Evolutionary conservation across 2,888 invertebrate genomes (phyloP), one percentile per base, ranked within the genome.

Genomic region (Eristalinus sepulchralis): DNA sequence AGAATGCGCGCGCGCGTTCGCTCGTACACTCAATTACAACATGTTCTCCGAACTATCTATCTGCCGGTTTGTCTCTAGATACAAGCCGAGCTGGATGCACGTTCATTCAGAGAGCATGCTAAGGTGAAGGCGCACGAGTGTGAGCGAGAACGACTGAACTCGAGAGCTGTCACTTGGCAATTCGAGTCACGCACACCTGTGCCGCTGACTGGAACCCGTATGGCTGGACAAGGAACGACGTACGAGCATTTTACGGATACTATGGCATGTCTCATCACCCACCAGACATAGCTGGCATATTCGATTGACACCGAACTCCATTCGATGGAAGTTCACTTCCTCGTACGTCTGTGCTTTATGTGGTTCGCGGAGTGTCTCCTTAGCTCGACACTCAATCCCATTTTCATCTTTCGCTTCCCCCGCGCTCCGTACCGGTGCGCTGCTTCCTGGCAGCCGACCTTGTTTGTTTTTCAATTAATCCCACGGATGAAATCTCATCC

Each of bases 281-380:
- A 66, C 75, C 82, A 86, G 77, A 78, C 82, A 84, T 71, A 66
- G 60, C 68, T 85, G 81, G 82, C 85, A 82, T 70, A 78, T 83
- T 66, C 86, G 86, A 86, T 86, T 82, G 86, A 86, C 86, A 86
- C 73, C 75, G 17, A 86, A 82, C 70, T 82, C 53, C 47, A 53
- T 78, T 78, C 86, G 62, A 75, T 86, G 83, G 86, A 86, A 86
- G 86, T 78, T 75, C 78, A 86, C 86, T 86, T 86, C 86, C 86
- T 82, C 83, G 78, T 83, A 83, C 47, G 63, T 27, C 24, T 11
- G 22, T 17, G 47, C 24, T 57, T 6, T 57, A 57, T 57, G 57
- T 57, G 24, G 55, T 39, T 27, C 57, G 68, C 57, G 68, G 34
- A 27, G 24, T 71, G 70, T 82, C 62, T 70, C 68, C 59, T 60